Percentiles rank a stretch among this genome's conserved stretches.
Conservation (phyloP, 2,888 invertebrate species). For the Seira ritae region DNA sequence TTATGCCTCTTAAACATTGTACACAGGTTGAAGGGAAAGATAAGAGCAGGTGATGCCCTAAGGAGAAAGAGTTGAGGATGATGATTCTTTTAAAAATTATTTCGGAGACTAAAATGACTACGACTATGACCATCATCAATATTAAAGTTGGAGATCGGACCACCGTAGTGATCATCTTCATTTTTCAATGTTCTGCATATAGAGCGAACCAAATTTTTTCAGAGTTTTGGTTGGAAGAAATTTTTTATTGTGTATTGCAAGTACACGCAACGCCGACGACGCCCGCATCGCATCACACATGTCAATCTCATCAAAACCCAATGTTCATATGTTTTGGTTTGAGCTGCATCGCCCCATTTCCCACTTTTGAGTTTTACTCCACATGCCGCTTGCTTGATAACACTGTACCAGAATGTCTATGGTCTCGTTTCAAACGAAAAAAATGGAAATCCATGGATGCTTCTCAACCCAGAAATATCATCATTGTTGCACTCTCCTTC, state of each 20-base stretch:
- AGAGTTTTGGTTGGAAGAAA: background rate
- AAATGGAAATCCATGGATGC: background rate
- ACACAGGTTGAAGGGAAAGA: background rate
- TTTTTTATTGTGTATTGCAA: slow-evolving; percentile 17
- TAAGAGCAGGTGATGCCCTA: too few relatives aligned
- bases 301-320: slow-evolving; percentile 12
- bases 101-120: slow-evolving; percentile 7
- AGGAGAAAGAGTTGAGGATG: slow-evolving; percentile 13
- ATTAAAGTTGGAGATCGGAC: slow-evolving; percentile 1
- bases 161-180: background rate
- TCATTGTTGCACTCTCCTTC: slow-evolving; percentile 17
- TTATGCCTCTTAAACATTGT: slow-evolving; percentile 8
- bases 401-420: slow-evolving; percentile 22
- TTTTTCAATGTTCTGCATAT: slow-evolving; percentile 11
- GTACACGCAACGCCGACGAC: too few relatives aligned
- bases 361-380: too few relatives aligned
- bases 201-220: slow-evolving; percentile 13
- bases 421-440: background rate
- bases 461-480: slow-evolving; percentile 15
- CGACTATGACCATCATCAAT: slow-evolving; percentile 19
- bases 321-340: background rate
- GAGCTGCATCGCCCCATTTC: too few relatives aligned
- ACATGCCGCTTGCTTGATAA: too few relatives aligned
- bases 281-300: slow-evolving; percentile 18
- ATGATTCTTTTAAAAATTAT: background rate